Conservation (phyloP, 2,113 vertebrate genomes). For the Salvelinus fontinalis region DNA sequence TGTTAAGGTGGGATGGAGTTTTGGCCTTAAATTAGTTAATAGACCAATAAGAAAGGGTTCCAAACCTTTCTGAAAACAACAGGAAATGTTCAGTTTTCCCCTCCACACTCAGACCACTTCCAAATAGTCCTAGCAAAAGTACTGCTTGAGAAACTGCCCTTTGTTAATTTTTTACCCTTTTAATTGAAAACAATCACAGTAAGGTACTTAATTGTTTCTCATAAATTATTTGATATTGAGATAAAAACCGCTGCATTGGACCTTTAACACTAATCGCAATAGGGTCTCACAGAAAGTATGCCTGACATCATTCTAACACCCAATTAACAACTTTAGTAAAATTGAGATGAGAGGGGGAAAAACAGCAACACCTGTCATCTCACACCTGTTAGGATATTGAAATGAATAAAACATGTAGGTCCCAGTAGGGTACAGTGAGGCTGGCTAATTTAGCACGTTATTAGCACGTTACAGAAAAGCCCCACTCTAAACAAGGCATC, state of each 20-base stretch:
- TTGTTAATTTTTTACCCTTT: too few species aligned
- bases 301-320: slow-evolving; percentile 2
- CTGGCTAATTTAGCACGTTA: slow-evolving; percentile 64
- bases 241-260: too few species aligned
- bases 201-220: too few species aligned
- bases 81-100: too few species aligned
- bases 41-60: too few species aligned
- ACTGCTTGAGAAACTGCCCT: neutral
- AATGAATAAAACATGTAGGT: slow-evolving; percentile 67
- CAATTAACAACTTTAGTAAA: slow-evolving; percentile 61
- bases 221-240: neutral
- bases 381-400: slow-evolving; percentile 55
- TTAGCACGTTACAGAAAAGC: slow-evolving; percentile 45
- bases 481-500: slow-evolving; percentile 39
- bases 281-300: slow-evolving; percentile 1
- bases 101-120: slow-evolving; percentile 10
- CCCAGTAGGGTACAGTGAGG: slow-evolving; percentile 37
- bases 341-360: slow-evolving; percentile 35
- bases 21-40: too few species aligned
- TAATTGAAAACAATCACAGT: too few species aligned
- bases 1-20: too few species aligned
- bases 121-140: slow-evolving; percentile 35
- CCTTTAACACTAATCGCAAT: too few species aligned
- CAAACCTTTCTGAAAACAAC: too few species aligned
- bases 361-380: slow-evolving; percentile 53